Percentiles rank a stretch among this genome's conserved stretches.
phyloP scores from a whole-genome alignment of 1,140 invertebrate genomes.

The Pissodes strobi region DNA sequence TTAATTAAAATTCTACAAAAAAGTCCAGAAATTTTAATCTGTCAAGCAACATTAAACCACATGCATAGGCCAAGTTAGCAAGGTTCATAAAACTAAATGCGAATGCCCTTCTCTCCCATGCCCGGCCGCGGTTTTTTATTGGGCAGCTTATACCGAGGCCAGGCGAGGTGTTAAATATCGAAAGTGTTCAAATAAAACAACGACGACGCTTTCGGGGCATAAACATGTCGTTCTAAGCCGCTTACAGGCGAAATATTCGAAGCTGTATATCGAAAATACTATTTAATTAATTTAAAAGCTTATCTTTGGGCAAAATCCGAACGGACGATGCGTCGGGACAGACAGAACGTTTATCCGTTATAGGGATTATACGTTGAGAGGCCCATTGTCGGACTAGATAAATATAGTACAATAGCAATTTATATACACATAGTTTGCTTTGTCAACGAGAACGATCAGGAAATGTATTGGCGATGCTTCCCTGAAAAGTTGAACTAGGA shows the following conservation, averaged over 20 bases:
- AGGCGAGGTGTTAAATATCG: constrained; percentile 31
- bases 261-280: constrained; percentile 28
- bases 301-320: constrained; percentile 26
- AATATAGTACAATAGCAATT: too few relatives aligned
- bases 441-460: too few relatives aligned
- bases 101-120: constrained; percentile 20
- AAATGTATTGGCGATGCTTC: too few relatives aligned
- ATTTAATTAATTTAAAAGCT: constrained; percentile 32
- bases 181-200: constrained; percentile 31
- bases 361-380: too few relatives aligned
- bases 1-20: background rate
- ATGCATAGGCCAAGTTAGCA: background rate
- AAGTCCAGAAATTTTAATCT: background rate
- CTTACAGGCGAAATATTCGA: constrained; percentile 24
- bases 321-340: background rate
- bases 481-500: too few relatives aligned
- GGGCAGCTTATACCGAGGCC: constrained; percentile 14
- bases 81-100: constrained; percentile 22
- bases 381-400: too few relatives aligned
- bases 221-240: constrained; percentile 31
- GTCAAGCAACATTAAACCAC: constrained; percentile 19
- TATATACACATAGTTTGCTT: too few relatives aligned
- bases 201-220: constrained; percentile 17
- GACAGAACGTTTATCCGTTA: background rate
- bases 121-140: constrained; percentile 4